Conservation (phyloP, 2,113 vertebrate genomes). For the Pionites leucogaster region DNA sequence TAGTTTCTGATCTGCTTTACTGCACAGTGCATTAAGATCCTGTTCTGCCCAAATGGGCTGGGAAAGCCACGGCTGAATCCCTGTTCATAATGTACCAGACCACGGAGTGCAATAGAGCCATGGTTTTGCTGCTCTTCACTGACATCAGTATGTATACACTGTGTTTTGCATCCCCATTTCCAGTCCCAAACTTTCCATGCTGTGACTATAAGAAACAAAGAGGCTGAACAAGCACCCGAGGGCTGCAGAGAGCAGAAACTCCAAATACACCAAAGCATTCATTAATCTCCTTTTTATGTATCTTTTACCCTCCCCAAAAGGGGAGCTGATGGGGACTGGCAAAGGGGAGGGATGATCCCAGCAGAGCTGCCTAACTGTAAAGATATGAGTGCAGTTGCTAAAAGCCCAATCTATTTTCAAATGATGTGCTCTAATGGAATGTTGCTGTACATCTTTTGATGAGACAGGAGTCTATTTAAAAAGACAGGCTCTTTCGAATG, state of each 20-base stretch:
- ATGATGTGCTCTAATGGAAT: constrained; percentile 80
- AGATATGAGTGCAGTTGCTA: constrained; percentile 68
- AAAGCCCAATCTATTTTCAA: constrained; percentile 79
- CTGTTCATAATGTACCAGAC: not conserved
- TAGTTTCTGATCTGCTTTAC: not conserved
- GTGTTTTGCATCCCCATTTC: not conserved
- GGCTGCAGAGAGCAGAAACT: not conserved
- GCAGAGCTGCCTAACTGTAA: constrained; percentile 58
- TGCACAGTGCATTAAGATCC: not conserved
- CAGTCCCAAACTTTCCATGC: constrained; percentile 5
- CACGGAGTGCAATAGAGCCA: not conserved
- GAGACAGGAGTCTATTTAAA: constrained; percentile 80
- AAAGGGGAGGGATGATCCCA: constrained; percentile 20
- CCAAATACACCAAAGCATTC: constrained; percentile 8
- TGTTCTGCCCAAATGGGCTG: not conserved
- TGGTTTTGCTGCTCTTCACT: not conserved
- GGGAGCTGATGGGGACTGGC: not conserved
- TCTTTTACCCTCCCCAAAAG: not conserved
- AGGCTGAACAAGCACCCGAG: not conserved
- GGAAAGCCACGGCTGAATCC: not conserved
- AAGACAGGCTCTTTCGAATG: constrained; percentile 76
- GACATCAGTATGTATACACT: accelerated
- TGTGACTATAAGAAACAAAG: not conserved
- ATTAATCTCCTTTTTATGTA: constrained; percentile 38
- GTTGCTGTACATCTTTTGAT: constrained; percentile 79